These are phyloP conservation scores for Hozukius guyotensis DNA, from an alignment of 2,797 vertebrate genomes.

Conservation along the genomic window DNA sequence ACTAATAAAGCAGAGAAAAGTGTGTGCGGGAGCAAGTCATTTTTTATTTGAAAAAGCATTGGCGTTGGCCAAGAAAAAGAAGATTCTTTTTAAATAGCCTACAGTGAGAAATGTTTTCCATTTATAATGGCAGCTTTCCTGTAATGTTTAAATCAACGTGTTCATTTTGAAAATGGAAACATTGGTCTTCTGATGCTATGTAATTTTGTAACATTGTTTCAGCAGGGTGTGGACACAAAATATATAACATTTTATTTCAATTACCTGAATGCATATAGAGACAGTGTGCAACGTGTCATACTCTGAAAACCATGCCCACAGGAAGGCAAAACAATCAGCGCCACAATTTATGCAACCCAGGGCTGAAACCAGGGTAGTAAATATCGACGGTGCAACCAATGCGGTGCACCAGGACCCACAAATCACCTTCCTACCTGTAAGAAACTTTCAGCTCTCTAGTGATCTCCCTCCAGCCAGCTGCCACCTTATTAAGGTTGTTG, in stretches of 20 bases:
- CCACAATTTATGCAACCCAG: too few relatives aligned
- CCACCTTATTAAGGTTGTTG: not conserved
- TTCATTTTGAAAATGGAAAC: not conserved
- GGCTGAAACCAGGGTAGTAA: too few relatives aligned
- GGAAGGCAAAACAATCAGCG: too few relatives aligned
- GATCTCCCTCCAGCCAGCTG: too few relatives aligned
- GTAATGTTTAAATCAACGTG: not conserved
- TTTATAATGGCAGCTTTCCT: not conserved
- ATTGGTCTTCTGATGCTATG: not conserved
- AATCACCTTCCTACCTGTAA: too few relatives aligned
- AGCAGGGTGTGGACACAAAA: not conserved
- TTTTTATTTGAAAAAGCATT: not conserved
- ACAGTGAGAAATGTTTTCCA: not conserved
- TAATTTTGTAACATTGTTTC: not conserved
- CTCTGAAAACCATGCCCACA: too few relatives aligned
- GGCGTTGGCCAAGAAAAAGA: not conserved
- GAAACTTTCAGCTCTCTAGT: too few relatives aligned
- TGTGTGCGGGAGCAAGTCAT: too few relatives aligned
- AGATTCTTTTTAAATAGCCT: not conserved
- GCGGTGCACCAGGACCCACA: fast-evolving
- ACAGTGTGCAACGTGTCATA: too few relatives aligned
- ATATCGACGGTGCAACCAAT: too few relatives aligned
- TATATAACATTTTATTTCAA: not conserved
- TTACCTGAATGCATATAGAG: not conserved
- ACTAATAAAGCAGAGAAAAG: too few relatives aligned